Conservation (phyloP, 2,888 invertebrate genomes). For the Heteromurus nitidus region DNA sequence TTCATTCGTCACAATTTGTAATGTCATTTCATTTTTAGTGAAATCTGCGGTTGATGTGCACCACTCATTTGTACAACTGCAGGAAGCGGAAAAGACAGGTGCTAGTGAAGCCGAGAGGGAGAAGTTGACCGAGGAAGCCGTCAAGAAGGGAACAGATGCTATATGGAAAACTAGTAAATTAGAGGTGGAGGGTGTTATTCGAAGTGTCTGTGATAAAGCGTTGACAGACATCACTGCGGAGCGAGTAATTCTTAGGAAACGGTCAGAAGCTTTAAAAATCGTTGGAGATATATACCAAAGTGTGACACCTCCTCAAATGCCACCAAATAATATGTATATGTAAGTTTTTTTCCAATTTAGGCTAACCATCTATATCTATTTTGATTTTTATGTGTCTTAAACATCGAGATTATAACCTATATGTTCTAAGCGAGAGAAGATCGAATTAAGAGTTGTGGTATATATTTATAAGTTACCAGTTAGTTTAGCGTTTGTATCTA, state of each 20-base stretch:
- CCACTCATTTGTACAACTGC: constrained; percentile 72
- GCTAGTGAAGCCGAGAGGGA: constrained; percentile 70
- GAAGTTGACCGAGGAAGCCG: constrained; percentile 71
- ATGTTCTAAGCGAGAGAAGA: constrained; percentile 34
- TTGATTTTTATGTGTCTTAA: constrained; percentile 56
- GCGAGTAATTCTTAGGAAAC: constrained; percentile 61
- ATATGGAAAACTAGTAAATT: constrained; percentile 73
- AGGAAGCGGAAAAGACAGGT: constrained; percentile 72
- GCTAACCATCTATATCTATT: constrained; percentile 7
- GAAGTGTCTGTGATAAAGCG: constrained; percentile 72
- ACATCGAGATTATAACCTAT: constrained; percentile 63
- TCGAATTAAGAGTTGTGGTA: not conserved
- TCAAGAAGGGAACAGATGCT: constrained; percentile 72
- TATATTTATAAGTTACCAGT: constrained; percentile 38
- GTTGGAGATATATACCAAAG: constrained; percentile 73
- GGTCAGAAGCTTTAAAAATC: constrained; percentile 73
- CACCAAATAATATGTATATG: too few relatives aligned
- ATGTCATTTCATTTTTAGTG: constrained; percentile 60
- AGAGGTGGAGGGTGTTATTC: constrained; percentile 73
- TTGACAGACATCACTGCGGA: constrained; percentile 63
- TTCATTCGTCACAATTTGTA: not conserved
- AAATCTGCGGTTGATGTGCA: constrained; percentile 73
- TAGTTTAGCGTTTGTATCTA: too few relatives aligned
- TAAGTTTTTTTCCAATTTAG: constrained; percentile 47
- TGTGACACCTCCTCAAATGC: constrained; percentile 67